Evolutionary conservation across 1,140 invertebrate species (phyloP), one percentile per base, ranked within the genome.

Genomic region (Temnothorax longispinosus): DNA sequence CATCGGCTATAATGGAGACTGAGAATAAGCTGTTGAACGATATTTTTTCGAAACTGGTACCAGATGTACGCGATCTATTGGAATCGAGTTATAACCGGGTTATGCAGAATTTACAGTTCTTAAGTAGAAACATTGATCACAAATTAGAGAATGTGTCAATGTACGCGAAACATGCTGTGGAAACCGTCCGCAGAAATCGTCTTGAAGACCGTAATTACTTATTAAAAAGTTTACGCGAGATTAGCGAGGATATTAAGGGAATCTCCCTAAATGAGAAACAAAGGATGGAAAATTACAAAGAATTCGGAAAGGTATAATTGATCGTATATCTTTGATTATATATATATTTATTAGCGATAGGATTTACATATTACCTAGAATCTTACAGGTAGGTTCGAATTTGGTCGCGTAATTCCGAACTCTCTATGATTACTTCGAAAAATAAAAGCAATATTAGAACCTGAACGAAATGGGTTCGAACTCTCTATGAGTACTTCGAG

Each of bases 81-180:
- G 27, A 27, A 27, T 27, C 27, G 27, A 27, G 27, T 27, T 27
- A 27, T 27, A 27, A 27, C 27, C 0, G 27, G 1, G 27, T 27
- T 38, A 80, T 89, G 0, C 87, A 93, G 64, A 93, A 93, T 87
- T 84, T 95, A 18, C 86, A 88, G 32, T 58, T n/a, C 2, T 44
- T 94, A 6, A 88, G 92, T 8, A 75, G 89, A 10, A 81, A 91
- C 75, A 86, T 93, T 21, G 67, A 72, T 7, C 21, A 91, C 58
- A 94, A 94, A 85, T 88, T 95, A 21, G 77, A 92, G 21, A 67
- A 90, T 15, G 85, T 94, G n/a, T 56, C 86, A 7, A 84, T 47
- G 44, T 88, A 72, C 11, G 62, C 89, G 3, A 92, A 93, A 21
- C 76, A 92, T 54, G 91, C 92, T 8, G 67, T 93, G 8, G 72